A percentile compares a stretch with the other conserved stretches of the same genome.
These are phyloP conservation scores for Epinephelus moara DNA, from an alignment of 2,113 vertebrate genomes.

Conservation along the genomic window DNA sequence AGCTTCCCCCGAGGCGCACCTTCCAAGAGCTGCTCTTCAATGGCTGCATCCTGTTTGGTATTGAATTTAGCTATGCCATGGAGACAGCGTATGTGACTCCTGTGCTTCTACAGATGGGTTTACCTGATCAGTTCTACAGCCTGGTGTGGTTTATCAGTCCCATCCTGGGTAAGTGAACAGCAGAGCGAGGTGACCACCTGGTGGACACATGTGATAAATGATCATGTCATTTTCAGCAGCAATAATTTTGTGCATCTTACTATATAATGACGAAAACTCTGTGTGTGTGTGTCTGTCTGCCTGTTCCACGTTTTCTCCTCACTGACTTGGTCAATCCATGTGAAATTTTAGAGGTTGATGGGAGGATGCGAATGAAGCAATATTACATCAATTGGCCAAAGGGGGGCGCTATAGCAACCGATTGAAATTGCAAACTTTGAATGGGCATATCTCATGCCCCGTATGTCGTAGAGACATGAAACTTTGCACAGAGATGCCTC, in stretches of 20 bases:
- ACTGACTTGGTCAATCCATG: too few species aligned
- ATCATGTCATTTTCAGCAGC: neutral
- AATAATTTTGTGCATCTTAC: neutral
- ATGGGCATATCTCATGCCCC: too few species aligned
- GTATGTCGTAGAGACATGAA: too few species aligned
- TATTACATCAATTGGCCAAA: too few species aligned
- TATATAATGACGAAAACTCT: too few species aligned
- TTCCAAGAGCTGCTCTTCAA: slow-evolving; percentile 94
- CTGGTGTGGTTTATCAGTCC: slow-evolving; percentile 99
- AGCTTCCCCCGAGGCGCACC: slow-evolving; percentile 92
- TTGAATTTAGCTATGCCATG: slow-evolving; percentile 99
- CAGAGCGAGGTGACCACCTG: neutral
- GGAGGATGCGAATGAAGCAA: too few species aligned
- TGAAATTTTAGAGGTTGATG: too few species aligned
- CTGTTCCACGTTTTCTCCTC: too few species aligned
- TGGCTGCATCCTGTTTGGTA: slow-evolving; percentile 94
- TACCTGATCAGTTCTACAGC: slow-evolving; percentile 96
- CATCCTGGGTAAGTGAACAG: slow-evolving; percentile 89
- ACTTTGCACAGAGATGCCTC: too few species aligned
- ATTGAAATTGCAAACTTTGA: too few species aligned
- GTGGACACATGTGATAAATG: neutral
- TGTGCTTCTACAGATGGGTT: slow-evolving; percentile 95
- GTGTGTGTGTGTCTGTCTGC: too few species aligned
- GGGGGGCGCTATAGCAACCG: too few species aligned
- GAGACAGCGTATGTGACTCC: slow-evolving; percentile 98